A percentile compares a stretch with the other conserved stretches of the same genome.
Conservation (phyloP, 2,113 vertebrate genomes). For the Octodon degus region DNA sequence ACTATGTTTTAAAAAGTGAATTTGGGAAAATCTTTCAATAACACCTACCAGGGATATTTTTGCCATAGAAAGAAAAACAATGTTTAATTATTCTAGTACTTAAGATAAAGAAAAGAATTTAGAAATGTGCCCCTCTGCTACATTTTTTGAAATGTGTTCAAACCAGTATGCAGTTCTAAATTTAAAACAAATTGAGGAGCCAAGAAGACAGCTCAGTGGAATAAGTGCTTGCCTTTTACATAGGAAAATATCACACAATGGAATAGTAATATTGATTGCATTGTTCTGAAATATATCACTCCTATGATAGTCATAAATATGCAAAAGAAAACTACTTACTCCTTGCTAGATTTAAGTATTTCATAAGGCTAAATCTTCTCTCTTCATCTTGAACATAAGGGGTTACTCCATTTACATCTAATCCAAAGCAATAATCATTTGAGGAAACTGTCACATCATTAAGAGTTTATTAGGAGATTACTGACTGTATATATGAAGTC, state of each 20-base stretch:
- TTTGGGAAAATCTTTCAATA: background rate
- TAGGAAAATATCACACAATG: background rate
- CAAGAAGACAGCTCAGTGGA: too few species aligned
- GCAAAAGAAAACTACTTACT: constrained; percentile 5
- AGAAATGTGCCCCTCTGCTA: background rate
- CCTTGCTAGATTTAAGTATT: constrained; percentile 27
- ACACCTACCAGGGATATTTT: constrained; percentile 10
- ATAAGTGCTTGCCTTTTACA: background rate
- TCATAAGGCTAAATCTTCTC: background rate
- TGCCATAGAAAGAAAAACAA: background rate
- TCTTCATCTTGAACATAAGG: background rate
- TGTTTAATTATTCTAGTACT: background rate
- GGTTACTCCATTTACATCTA: constrained; percentile 7
- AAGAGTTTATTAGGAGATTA: constrained; percentile 33
- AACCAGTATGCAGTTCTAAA: background rate
- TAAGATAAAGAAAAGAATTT: constrained; percentile 32
- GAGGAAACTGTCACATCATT: background rate
- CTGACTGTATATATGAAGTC: constrained; percentile 18
- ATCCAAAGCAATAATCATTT: constrained; percentile 26
- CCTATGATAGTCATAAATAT: background rate
- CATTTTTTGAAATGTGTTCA: constrained; percentile 36
- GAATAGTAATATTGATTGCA: background rate
- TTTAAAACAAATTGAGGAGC: background rate
- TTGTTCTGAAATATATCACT: constrained; percentile 6
- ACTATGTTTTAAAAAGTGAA: background rate